Percentiles rank a stretch among this genome's conserved stretches.
Conservation (phyloP, 35 echinoderm and acorn worm species). For the Nesometra sesokonis region DNA sequence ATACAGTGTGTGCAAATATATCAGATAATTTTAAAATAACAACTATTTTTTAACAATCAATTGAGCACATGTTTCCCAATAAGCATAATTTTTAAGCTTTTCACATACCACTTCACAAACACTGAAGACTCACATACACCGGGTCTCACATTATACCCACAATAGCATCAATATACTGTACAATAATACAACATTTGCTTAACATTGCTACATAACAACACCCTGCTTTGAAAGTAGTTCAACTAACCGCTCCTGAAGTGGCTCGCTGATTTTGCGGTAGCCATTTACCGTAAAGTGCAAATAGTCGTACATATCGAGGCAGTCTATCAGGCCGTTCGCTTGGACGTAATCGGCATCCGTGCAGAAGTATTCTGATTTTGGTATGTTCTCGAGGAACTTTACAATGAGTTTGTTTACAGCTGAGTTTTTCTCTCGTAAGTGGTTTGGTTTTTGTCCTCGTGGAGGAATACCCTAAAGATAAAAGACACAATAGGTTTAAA, state of each 20-base stretch:
- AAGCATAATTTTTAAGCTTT: no score
- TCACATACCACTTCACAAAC: no score
- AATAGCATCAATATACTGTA: background rate
- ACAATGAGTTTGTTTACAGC: constrained; percentile 47
- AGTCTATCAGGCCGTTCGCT: constrained; percentile 60
- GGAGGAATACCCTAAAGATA: constrained; percentile 60
- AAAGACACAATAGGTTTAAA: constrained; percentile 7
- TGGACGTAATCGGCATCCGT: constrained; percentile 28
- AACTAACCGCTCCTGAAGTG: constrained; percentile 33
- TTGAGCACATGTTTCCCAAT: no score
- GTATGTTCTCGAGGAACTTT: constrained; percentile 23
- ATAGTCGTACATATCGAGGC: constrained; percentile 70
- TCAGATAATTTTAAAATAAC: no score
- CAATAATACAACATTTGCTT: background rate
- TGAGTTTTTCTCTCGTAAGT: constrained; percentile 50
- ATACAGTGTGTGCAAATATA: no score
- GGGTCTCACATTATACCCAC: background rate
- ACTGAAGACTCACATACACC: no score
- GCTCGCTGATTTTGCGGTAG: constrained; percentile 61
- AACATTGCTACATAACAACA: background rate
- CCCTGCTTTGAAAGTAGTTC: constrained; percentile 27
- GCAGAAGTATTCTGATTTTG: constrained; percentile 50
- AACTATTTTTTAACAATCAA: no score
- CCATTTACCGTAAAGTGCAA: constrained; percentile 74
- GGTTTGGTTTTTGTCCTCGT: constrained; percentile 65